Conservation (phyloP, 2,888 invertebrate species). For the Dromius quadrimaculatus region DNA sequence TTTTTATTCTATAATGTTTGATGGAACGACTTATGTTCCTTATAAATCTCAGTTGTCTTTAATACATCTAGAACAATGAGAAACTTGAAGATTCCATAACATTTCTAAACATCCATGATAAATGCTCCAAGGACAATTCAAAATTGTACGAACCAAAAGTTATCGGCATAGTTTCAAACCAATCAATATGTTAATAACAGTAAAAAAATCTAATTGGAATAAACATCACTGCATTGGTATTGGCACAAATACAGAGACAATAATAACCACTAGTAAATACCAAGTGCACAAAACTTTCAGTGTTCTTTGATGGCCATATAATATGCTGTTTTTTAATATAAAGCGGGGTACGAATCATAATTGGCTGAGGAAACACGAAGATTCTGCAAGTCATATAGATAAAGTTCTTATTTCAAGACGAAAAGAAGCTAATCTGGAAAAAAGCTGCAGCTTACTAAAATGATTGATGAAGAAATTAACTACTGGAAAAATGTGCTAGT, state of each 20-base stretch:
- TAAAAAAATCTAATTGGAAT: conserved; percentile 8
- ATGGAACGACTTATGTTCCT: background rate
- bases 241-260: background rate
- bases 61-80: background rate
- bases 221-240: background rate
- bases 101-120: background rate
- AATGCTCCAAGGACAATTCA: background rate
- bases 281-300: too few species aligned
- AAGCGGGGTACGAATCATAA: too few species aligned
- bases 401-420: too few species aligned
- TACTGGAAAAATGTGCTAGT: too few species aligned
- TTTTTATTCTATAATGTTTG: background rate
- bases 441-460: too few species aligned
- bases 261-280: too few species aligned
- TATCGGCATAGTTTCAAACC: background rate
- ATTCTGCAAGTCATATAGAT: too few species aligned
- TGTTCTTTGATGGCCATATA: too few species aligned
- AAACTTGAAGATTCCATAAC: background rate
- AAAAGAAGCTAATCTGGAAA: too few species aligned
- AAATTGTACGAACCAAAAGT: background rate
- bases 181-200: background rate
- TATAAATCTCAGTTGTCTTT: conserved; percentile 8
- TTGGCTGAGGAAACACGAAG: too few species aligned
- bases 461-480: too few species aligned
- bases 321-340: too few species aligned